phyloP scores from a whole-genome alignment of 2,888 invertebrate species.

The Acanthopleura granulata region DNA sequence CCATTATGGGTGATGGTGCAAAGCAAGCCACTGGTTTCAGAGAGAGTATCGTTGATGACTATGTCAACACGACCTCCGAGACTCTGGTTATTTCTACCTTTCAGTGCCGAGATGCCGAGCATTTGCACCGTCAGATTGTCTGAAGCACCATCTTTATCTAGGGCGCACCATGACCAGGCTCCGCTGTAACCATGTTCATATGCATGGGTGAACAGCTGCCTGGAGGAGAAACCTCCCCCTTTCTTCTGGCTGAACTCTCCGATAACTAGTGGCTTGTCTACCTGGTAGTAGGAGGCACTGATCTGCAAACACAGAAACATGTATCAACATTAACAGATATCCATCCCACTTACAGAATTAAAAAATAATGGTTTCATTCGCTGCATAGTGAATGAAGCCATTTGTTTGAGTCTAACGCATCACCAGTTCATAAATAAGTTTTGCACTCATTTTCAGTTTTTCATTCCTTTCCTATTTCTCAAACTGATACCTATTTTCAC shows the following conservation, averaged over 20 bases:
- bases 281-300: constrained; percentile 29
- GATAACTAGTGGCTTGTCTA: constrained; percentile 41
- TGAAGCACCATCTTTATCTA: constrained; percentile 27
- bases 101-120: constrained; percentile 30
- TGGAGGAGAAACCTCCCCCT: constrained; percentile 34
- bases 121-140: constrained; percentile 32
- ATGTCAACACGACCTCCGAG: constrained; percentile 37
- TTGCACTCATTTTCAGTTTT: too few relatives aligned
- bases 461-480: too few relatives aligned
- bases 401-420: too few relatives aligned
- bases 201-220: constrained; percentile 32
- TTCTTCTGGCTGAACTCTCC: constrained; percentile 47
- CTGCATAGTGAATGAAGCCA: too few relatives aligned
- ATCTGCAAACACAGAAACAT: constrained; percentile 24
- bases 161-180: constrained; percentile 40
- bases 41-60: constrained; percentile 2
- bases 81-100: constrained; percentile 35
- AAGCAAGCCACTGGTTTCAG: too few relatives aligned
- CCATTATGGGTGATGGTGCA: too few relatives aligned
- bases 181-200: constrained; percentile 41
- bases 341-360: too few relatives aligned
- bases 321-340: too few relatives aligned
- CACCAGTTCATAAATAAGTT: too few relatives aligned
- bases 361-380: too few relatives aligned
- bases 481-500: too few relatives aligned